Percentiles rank a stretch among this genome's conserved stretches.
Conservation (phyloP, 2,797 vertebrate species). For the Cynodonichthys magdalenae region DNA sequence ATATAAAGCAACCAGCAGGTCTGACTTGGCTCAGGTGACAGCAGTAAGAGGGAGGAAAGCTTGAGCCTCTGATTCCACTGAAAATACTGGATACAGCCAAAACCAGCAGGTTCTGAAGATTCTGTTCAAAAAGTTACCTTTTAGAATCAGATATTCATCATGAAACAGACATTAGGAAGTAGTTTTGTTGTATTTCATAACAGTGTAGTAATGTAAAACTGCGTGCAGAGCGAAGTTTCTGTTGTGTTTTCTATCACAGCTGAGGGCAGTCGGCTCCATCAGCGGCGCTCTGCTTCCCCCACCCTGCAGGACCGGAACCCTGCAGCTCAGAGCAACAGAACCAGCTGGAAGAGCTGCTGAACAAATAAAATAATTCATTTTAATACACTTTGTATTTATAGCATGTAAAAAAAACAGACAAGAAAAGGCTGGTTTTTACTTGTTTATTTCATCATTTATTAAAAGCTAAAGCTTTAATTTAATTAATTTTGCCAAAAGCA, state of each 20-base stretch:
- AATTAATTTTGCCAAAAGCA: too few relatives aligned
- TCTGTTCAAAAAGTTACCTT: too few relatives aligned
- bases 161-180: too few relatives aligned
- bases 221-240: too few relatives aligned
- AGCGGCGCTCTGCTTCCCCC: conserved; percentile 81
- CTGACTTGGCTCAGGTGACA: background rate
- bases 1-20: background rate
- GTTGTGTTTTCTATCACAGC: too few relatives aligned
- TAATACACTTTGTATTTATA: too few relatives aligned
- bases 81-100: background rate
- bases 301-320: conserved; percentile 71
- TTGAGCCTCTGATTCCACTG: background rate
- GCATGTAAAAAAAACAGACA: background rate
- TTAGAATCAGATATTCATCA: too few relatives aligned
- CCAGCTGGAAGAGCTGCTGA: background rate
- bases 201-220: too few relatives aligned
- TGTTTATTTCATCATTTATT: background rate
- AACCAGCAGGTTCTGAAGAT: background rate
- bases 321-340: conserved; percentile 43
- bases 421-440: background rate
- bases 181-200: too few relatives aligned
- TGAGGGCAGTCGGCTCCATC: conserved; percentile 77
- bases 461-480: too few relatives aligned
- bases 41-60: background rate
- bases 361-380: too few relatives aligned